A percentile compares a stretch with the other conserved stretches of the same genome.
phyloP scores from a whole-genome alignment of 1,140 invertebrate genomes.

The Doryteuthis pealeii region DNA sequence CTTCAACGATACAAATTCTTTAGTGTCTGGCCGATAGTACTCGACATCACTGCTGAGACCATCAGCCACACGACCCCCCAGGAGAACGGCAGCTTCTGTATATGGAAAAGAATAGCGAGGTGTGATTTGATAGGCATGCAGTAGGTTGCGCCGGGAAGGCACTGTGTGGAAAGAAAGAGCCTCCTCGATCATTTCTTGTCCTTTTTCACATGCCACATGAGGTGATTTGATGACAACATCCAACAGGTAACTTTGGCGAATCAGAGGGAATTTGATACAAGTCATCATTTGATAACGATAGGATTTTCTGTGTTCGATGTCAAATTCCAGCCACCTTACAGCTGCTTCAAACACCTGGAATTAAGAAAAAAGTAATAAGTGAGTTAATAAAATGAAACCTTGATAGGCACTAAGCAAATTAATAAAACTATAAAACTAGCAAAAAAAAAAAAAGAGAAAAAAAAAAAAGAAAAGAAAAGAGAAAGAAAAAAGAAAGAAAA shows the following conservation, averaged over 20 bases:
- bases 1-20: slow-evolving; percentile 46
- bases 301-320: slow-evolving; percentile 31
- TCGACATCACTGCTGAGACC: slow-evolving; percentile 55
- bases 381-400: too few species aligned
- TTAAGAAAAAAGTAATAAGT: not conserved
- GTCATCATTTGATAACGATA: slow-evolving; percentile 40
- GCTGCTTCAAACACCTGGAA: slow-evolving; percentile 45
- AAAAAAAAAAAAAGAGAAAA: too few species aligned
- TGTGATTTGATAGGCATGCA: slow-evolving; percentile 51
- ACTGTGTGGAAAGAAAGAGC: slow-evolving; percentile 49
- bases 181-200: slow-evolving; percentile 45
- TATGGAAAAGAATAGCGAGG: slow-evolving; percentile 44
- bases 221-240: slow-evolving; percentile 41
- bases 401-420: too few species aligned
- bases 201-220: slow-evolving; percentile 38
- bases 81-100: slow-evolving; percentile 45
- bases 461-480: too few species aligned
- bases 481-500: too few species aligned
- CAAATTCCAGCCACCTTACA: slow-evolving; percentile 47
- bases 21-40: slow-evolving; percentile 44
- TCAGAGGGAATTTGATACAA: slow-evolving; percentile 50
- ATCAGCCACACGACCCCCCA: slow-evolving; percentile 48
- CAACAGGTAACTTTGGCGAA: slow-evolving; percentile 45
- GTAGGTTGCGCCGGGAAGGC: slow-evolving; percentile 43
- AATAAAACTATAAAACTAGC: too few species aligned